Percentiles rank a stretch among this genome's conserved stretches.
Conservation (phyloP, 2,888 invertebrate species). For the Microplitis deprimator region DNA sequence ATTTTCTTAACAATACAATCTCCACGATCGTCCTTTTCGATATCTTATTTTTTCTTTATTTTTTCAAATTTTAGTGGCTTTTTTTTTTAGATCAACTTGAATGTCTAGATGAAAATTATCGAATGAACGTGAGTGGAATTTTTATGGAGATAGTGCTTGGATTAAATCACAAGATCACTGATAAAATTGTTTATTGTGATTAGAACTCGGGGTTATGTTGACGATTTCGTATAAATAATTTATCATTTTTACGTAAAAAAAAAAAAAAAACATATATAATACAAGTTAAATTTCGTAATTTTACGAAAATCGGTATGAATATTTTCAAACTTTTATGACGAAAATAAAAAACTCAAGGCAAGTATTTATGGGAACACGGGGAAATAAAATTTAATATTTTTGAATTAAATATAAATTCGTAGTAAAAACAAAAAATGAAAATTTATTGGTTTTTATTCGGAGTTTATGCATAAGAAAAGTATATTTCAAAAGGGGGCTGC, state of each 20-base stretch:
- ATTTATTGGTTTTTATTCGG: background rate
- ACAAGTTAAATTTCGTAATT: too few relatives aligned
- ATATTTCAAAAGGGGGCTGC: background rate
- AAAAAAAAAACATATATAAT: too few relatives aligned
- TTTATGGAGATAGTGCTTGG: constrained; percentile 19
- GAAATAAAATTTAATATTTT: constrained; percentile 13
- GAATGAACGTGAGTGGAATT: background rate
- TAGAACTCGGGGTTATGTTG: constrained; percentile 12
- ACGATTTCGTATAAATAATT: too few relatives aligned
- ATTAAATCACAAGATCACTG: constrained; percentile 37
- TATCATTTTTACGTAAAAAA: too few relatives aligned
- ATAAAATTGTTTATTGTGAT: constrained; percentile 43
- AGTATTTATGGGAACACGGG: background rate
- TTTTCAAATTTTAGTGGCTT: background rate
- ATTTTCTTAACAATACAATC: constrained; percentile 32
- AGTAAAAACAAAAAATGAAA: background rate
- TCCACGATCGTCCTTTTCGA: constrained; percentile 21
- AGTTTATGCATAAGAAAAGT: background rate
- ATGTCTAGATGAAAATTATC: background rate
- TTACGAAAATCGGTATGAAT: too few relatives aligned
- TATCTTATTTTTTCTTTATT: constrained; percentile 16
- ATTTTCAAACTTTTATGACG: too few relatives aligned
- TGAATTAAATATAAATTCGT: constrained; percentile 2
- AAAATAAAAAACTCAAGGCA: too few relatives aligned
- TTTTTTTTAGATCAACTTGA: background rate